These are phyloP conservation scores for Caenorhabditis wallacei DNA, from an alignment of 2,888 invertebrate species.

Conservation along the genomic window DNA sequence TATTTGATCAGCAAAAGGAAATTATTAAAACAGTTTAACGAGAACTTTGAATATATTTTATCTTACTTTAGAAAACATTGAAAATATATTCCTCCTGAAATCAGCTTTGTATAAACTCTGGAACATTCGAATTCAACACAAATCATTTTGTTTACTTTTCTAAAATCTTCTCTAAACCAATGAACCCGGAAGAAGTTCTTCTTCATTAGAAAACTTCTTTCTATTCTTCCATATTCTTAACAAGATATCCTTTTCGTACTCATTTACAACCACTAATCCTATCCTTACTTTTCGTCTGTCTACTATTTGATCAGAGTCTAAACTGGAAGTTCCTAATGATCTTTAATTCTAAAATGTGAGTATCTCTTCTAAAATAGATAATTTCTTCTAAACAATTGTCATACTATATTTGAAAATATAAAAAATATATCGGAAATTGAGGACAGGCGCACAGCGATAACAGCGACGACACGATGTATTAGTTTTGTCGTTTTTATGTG, in stretches of 20 bases:
- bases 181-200: slow-evolving; percentile 8
- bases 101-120: too few species aligned
- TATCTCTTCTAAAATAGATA: not conserved
- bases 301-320: not conserved
- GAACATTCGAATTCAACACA: not conserved
- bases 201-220: not conserved
- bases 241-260: not conserved
- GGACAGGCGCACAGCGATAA: slow-evolving; percentile 27
- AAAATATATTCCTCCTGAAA: too few species aligned
- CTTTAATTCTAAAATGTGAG: not conserved
- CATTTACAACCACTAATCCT: not conserved
- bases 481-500: slow-evolving; percentile 47
- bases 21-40: too few species aligned
- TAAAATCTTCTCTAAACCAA: not conserved
- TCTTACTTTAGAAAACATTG: too few species aligned
- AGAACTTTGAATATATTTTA: too few species aligned
- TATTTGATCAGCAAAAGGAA: too few species aligned
- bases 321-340: not conserved
- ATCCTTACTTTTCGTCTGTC: not conserved
- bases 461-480: slow-evolving; percentile 17
- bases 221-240: not conserved
- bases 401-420: slow-evolving; percentile 15
- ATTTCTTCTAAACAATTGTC: not conserved
- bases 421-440: slow-evolving; percentile 22
- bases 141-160: slow-evolving; percentile 8